Evolutionary conservation across 2,888 invertebrate species (phyloP), one percentile per base, ranked within the genome.

Genomic region (Oxytorus armatus): DNA sequence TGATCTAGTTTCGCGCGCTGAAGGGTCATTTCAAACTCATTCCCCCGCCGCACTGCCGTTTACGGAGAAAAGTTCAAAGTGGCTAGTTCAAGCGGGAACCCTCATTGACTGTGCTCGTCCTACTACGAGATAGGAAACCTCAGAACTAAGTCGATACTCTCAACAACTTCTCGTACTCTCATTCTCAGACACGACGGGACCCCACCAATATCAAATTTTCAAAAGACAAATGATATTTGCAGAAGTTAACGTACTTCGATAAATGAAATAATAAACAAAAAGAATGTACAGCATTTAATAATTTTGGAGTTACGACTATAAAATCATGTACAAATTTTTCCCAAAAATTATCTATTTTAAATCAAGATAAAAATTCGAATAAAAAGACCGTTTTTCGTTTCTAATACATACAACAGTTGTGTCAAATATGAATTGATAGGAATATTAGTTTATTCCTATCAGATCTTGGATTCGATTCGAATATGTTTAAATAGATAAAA

Each of bases 51-150:
- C 53, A 66, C 53, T 53, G 55, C 69, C 63, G 36, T 74, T 74
- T 79, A 61, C 63, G 69, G 23, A 53, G 73, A 14, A 65, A 79
- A 79, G 63, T 79, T 79, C 69, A 63, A 74, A 74, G 74, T 75
- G 23, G 69, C 49, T 47, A 57, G 69, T 79, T 79, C 63, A 63
- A 69, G 61, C 78, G 68, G 74, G 73, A 69, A 69, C 63, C 68
- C 63, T 47, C 69, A 74, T 74, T 69, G 63, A 69, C 69, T 79
- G 21, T 29, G 11, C 63, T 16, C 23, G 55, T 39, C 11, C 29
- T 76, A 44, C 59, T 23, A 39, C 14, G n/a, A n/a, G 61, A 23
- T 68, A 53, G 25, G 44, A 55, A 65, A 55, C 23, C 55, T 66
- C 44, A 23, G 23, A 53, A 55, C 61, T 21, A 16, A 44, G 44